A percentile compares a stretch with the other conserved stretches of the same genome.
Evolutionary conservation across 2,113 vertebrate genomes (phyloP).

Genomic region (Aythya baeri): DNA sequence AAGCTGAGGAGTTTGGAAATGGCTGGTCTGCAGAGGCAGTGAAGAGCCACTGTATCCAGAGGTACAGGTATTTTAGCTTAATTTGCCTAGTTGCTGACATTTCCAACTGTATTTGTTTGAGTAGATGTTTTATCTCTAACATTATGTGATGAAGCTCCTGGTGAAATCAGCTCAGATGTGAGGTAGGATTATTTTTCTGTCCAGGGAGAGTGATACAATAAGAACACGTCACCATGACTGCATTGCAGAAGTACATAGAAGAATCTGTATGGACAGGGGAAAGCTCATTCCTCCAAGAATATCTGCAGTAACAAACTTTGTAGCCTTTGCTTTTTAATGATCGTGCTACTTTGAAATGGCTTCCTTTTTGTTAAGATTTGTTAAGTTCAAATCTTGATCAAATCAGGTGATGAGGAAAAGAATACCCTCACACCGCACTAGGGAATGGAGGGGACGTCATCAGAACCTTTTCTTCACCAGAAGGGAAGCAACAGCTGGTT

Average conservation of each 20-base stretch:
- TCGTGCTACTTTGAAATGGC: not conserved
- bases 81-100: not conserved
- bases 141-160: not conserved
- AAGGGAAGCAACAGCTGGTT: not conserved
- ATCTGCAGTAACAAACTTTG: not conserved
- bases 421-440: too few relatives aligned
- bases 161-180: not conserved
- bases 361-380: not conserved
- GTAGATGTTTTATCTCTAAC: not conserved
- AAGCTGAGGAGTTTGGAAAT: not conserved
- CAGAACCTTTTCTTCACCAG: not conserved
- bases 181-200: slow-evolving; percentile 24
- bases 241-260: slow-evolving; percentile 18
- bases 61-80: not conserved
- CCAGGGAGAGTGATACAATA: not conserved
- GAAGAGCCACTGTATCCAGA: not conserved
- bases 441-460: not conserved
- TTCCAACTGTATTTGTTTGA: not conserved
- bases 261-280: not conserved
- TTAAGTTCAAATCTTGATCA: not conserved
- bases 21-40: not conserved
- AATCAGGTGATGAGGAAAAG: not conserved
- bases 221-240: not conserved
- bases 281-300: not conserved
- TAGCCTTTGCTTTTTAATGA: not conserved